phyloP scores from a whole-genome alignment of 2,888 invertebrate genomes.

The Pyrgus malvae region DNA sequence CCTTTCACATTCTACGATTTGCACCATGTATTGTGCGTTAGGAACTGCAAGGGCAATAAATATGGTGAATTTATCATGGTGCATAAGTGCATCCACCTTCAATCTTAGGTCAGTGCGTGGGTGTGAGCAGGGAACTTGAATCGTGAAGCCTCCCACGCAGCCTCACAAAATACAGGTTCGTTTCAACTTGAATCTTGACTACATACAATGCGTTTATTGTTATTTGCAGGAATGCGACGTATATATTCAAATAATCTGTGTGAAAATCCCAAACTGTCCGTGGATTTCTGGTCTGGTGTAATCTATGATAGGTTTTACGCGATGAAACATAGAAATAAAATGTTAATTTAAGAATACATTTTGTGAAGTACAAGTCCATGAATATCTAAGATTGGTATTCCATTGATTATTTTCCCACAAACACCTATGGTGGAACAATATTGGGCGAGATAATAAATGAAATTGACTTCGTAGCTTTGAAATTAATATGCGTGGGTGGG shows the following conservation, averaged over 20 bases:
- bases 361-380: slow-evolving; percentile 6
- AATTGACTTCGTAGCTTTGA: slow-evolving; percentile 57
- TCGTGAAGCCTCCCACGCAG: slow-evolving; percentile 62
- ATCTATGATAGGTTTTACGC: no score
- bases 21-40: slow-evolving; percentile 4
- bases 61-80: slow-evolving; percentile 19
- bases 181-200: slow-evolving; percentile 53
- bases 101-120: slow-evolving; percentile 66
- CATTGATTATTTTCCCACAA: slow-evolving; percentile 53
- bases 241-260: slow-evolving; percentile 17
- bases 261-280: slow-evolving; percentile 2
- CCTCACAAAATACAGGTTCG: slow-evolving; percentile 52
- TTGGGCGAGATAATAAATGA: slow-evolving; percentile 53
- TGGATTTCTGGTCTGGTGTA: background rate
- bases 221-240: slow-evolving; percentile 21
- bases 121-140: slow-evolving; percentile 54
- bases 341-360: slow-evolving; percentile 22
- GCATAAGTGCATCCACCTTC: slow-evolving; percentile 45
- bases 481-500: slow-evolving; percentile 63
- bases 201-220: slow-evolving; percentile 32
- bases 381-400: slow-evolving; percentile 18
- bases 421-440: slow-evolving; percentile 53
- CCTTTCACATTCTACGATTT: slow-evolving; percentile 8
- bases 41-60: slow-evolving; percentile 1
- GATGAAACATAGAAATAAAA: slow-evolving; percentile 15